A percentile compares a stretch with the other conserved stretches of the same genome.
phyloP scores from a whole-genome alignment of 2,113 vertebrate genomes.

The Chlorocebus sabaeus region DNA sequence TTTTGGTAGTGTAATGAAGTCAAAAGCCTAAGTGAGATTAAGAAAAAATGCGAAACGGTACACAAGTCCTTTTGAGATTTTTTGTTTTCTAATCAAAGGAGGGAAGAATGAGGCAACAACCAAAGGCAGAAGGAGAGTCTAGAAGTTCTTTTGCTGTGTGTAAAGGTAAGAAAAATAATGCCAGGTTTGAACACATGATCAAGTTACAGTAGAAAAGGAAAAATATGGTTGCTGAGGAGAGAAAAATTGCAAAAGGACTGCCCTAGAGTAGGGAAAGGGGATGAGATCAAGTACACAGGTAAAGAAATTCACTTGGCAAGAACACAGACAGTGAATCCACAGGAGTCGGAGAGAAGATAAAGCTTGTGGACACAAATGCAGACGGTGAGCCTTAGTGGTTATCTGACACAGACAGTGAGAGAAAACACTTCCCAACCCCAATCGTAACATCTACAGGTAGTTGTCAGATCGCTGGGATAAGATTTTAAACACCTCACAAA shows the following conservation, averaged over 20 bases:
- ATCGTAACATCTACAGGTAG: neutral
- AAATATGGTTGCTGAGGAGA: neutral
- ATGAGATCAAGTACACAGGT: neutral
- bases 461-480: neutral
- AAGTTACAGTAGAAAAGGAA: neutral
- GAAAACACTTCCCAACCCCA: neutral
- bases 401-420: neutral
- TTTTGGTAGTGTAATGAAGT: neutral
- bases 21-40: neutral
- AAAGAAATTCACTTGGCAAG: neutral
- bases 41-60: neutral
- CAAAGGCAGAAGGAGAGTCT: neutral
- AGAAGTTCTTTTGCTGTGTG: neutral
- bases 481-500: neutral
- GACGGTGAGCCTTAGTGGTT: neutral
- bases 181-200: neutral
- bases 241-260: neutral
- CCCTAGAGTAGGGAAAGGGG: neutral
- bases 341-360: neutral
- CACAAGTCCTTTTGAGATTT: neutral
- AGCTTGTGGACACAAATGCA: neutral
- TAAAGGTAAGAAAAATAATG: neutral
- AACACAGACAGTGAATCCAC: neutral
- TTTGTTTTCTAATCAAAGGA: neutral
- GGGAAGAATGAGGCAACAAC: neutral